These are phyloP conservation scores for Zosterops hypoxanthus DNA, from an alignment of 2,113 vertebrate genomes.

Conservation along the genomic window DNA sequence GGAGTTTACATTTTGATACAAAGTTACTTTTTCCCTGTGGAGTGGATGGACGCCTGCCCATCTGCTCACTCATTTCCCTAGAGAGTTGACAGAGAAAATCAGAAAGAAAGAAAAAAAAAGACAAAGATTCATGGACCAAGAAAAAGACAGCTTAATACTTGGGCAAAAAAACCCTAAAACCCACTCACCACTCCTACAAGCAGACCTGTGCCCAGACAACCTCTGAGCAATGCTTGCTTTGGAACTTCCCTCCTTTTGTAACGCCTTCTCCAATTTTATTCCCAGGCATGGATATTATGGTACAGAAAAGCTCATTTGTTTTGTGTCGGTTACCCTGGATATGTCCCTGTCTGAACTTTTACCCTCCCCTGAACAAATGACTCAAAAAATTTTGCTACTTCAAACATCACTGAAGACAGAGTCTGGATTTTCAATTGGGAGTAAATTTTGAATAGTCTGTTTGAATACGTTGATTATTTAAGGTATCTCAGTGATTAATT, in stretches of 20 bases:
- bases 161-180: not conserved
- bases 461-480: not conserved
- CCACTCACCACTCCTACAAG: not conserved
- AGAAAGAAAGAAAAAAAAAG: not conserved
- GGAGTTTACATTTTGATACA: not conserved
- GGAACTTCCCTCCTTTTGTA: not conserved
- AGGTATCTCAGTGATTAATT: not conserved
- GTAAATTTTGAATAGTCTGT: not conserved
- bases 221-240: not conserved
- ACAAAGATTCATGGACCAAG: not conserved
- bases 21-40: not conserved
- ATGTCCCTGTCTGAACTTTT: not conserved
- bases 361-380: fast-evolving
- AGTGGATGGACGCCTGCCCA: not conserved
- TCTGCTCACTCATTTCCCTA: not conserved
- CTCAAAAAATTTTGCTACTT: not conserved
- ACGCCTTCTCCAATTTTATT: not conserved
- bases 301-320: not conserved
- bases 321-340: not conserved
- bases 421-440: not conserved
- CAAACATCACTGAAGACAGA: not conserved
- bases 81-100: not conserved
- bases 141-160: not conserved
- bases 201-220: not conserved
- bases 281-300: not conserved